Conservation (phyloP, 2,113 vertebrate species). For the Vicugna pacos region DNA sequence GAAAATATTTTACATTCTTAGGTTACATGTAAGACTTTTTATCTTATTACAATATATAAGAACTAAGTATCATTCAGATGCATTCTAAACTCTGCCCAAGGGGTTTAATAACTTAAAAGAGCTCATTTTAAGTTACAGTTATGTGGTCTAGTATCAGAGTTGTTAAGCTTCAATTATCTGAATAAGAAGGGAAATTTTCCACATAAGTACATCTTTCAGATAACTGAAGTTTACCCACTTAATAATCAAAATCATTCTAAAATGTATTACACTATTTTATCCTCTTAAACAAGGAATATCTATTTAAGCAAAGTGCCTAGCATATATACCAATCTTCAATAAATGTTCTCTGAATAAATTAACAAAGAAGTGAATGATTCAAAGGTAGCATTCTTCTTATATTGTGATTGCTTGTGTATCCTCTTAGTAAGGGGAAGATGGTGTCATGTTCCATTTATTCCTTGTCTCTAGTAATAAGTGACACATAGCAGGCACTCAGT, state of each 20-base stretch:
- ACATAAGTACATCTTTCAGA: neutral
- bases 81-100: constrained; percentile 35
- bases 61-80: constrained; percentile 43
- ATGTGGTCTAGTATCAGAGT: neutral
- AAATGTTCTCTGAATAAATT: constrained; percentile 13
- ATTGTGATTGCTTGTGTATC: neutral
- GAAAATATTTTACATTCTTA: constrained; percentile 10
- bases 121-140: constrained; percentile 9
- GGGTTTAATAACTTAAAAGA: constrained; percentile 49
- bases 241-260: constrained; percentile 19
- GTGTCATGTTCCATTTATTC: neutral
- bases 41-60: constrained; percentile 20
- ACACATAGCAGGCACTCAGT: neutral
- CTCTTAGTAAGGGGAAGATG: neutral
- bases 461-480: neutral
- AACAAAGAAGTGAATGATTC: neutral
- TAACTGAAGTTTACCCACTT: neutral
- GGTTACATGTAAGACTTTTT: neutral
- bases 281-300: neutral
- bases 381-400: neutral
- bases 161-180: neutral
- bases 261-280: neutral
- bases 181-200: constrained; percentile 1
- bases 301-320: neutral
- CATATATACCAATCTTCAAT: neutral